These are phyloP conservation scores for Torymus auratus DNA, from an alignment of 2,888 invertebrate genomes.

Conservation along the genomic window DNA sequence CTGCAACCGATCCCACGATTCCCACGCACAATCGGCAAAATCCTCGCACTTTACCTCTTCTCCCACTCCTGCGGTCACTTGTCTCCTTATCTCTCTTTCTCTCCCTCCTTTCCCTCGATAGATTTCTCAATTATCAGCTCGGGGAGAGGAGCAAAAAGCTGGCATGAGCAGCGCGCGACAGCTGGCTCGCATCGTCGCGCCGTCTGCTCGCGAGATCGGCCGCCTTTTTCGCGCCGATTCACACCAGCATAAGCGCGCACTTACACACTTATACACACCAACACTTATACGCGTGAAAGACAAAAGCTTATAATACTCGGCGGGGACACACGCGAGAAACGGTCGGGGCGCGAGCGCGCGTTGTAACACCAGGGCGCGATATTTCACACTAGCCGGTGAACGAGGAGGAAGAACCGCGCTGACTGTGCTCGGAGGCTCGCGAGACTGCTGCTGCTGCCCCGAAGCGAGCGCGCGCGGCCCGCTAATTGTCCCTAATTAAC, in stretches of 20 bases:
- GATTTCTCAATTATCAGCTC: slow-evolving; percentile 64
- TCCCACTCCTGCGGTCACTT: background rate
- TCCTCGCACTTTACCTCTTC: slow-evolving; percentile 20
- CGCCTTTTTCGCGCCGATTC: slow-evolving; percentile 16
- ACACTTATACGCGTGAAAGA: background rate
- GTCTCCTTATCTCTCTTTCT: background rate
- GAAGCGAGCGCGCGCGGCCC: background rate
- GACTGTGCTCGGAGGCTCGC: background rate
- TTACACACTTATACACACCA: slow-evolving; percentile 8
- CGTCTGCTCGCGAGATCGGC: background rate
- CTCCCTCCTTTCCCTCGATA: slow-evolving; percentile 56
- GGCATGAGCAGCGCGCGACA: background rate
- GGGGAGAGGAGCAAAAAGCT: background rate
- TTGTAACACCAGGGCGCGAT: slow-evolving; percentile 77
- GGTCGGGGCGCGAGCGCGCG: slow-evolving; percentile 45
- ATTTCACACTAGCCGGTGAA: slow-evolving; percentile 76
- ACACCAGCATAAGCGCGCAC: background rate
- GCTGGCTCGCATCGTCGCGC: slow-evolving; percentile 19
- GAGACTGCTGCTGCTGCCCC: background rate
- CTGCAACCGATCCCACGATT: background rate
- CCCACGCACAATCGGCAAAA: background rate
- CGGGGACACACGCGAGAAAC: background rate
- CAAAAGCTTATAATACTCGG: background rate
- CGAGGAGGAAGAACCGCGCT: slow-evolving; percentile 14
- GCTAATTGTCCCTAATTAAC: slow-evolving; percentile 52